Conservation (phyloP, 1,140 invertebrate genomes). For the Zaprionus taronus region DNA sequence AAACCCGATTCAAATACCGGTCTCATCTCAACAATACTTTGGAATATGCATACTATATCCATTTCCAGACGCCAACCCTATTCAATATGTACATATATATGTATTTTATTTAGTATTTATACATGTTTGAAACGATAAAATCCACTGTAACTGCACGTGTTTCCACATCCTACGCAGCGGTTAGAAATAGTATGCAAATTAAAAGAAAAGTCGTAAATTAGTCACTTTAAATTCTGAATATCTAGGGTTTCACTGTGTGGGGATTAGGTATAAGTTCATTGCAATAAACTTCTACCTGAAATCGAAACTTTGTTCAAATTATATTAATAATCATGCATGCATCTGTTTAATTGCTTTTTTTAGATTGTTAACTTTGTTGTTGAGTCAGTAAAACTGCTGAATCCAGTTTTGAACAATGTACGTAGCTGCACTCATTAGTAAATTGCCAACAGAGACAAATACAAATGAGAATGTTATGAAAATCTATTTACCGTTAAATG, state of each 20-base stretch:
- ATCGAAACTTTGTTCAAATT: background rate
- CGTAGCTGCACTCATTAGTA: background rate
- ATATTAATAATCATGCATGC: constrained; percentile 8
- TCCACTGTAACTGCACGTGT: background rate
- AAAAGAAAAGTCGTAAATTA: constrained; percentile 6
- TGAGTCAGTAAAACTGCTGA: constrained; percentile 2
- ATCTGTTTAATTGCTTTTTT: constrained; percentile 19
- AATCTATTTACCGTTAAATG: background rate
- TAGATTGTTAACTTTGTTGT: constrained; percentile 17
- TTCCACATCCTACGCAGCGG: background rate
- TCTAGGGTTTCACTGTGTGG: background rate
- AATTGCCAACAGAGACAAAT: background rate
- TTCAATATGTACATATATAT: background rate
- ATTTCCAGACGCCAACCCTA: background rate
- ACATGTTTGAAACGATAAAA: background rate
- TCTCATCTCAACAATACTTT: constrained; percentile 6
- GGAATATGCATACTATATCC: constrained; percentile 5
- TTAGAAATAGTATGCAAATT: background rate
- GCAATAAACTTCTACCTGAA: background rate
- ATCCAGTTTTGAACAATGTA: constrained; percentile 16
- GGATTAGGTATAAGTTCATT: background rate
- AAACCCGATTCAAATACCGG: constrained; percentile 36
- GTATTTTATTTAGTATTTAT: background rate
- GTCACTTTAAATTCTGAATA: background rate
- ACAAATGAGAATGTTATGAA: background rate